Base-by-base conservation (phyloP, 2,797 vertebrate genomes). In the Periophthalmus magnuspinnatus region DNA sequence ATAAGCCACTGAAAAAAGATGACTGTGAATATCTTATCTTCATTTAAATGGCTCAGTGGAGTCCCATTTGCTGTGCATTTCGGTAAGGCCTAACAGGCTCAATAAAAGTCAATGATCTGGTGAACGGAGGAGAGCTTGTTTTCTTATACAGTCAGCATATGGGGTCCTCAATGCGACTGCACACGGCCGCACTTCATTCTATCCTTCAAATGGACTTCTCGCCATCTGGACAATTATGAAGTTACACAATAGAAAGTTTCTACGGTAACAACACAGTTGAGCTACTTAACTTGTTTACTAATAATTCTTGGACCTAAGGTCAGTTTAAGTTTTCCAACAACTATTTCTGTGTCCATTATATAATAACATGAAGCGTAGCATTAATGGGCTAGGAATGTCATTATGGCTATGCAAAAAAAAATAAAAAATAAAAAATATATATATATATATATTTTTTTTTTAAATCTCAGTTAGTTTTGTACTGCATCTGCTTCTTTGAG, bases 71-170 rank as follows among this genome's bases (percentile, higher is more conserved):
- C 81, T 85, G 72, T 84, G 81, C 66, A 72, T 68, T 86, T 88
- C 79, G 79, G 86, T 68, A 57, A 81, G 80, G 92, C 87, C 88
- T 80, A 75, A 87, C 77, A 85, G 89, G 86, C 90, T 89, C 86
- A 80, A 91, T 92, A 92, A 93, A 94, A 92, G 60, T 78, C 87
- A 93, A 93, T 92, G 91, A 91, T 85, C 86, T 89, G 90, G 76
- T 84, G 69, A 82, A 86, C 88, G 79, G 75, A 84, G 72, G 79
- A 85, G 87, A 75, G 57, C 68, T 79, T 13, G 83, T 81, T 82
- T 83, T 76, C 81, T 75, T 77, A 45, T 45, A 74, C 88, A 83
- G 88, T 86, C 82, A 89, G 79, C 89, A 92, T 88, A 90, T 89
- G 91, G 81, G 83, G 72, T 50, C 62, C 54, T 81, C 79, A 59